Evolutionary conservation across 2,888 invertebrate species (phyloP), one percentile per base, ranked within the genome.

Genomic region (Tipula vernalis): DNA sequence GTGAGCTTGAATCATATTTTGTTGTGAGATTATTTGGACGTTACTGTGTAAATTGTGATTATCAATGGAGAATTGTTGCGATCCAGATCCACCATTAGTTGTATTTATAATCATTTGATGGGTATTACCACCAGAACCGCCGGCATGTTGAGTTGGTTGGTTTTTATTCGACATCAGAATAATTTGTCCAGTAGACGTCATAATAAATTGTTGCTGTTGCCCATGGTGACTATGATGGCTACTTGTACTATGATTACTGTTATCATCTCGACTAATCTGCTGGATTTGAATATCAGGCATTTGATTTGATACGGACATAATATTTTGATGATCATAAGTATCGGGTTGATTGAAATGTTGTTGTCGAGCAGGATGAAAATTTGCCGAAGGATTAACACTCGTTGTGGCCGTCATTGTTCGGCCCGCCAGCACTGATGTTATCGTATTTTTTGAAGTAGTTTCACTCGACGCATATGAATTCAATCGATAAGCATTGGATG

Each of bases 371-470:
- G 71, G 12, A 36, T 86, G 41, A 36, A 86, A 18, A 8, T 57
- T 86, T 18, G 47, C 83, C 13, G 87, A n/a, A 36, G 28, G 83
- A 5, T 94, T 93, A 41, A 94, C 94, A 0, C 96, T 95, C 0
- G 96, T 95, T 0, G 96, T 95, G 0, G 95, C 95, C 0, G 96
- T 96, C 89, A 95, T 95, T 0, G 96, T 94, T 90, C 94, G 93
- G 3, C 96, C 88, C 2, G 96, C 96, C 87, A 96, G 90, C 1
- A 96, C 96, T 0, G 95, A 96, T 0, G 96, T 97, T 28, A 96
- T 95, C 0, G 96, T 96, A 90, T 96, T 96, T 88, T 96, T 94
- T 47, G 95, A 95, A 2, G 94, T 95, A 0, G 96, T 96, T 90
- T 95, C 94, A 89, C 95, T 95, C 0, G 95, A 95, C 2, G 87